A percentile compares a stretch with the other conserved stretches of the same genome.
These are phyloP conservation scores for Rhynchotus rufescens DNA, from an alignment of 2,797 vertebrate genomes.

Conservation along the genomic window DNA sequence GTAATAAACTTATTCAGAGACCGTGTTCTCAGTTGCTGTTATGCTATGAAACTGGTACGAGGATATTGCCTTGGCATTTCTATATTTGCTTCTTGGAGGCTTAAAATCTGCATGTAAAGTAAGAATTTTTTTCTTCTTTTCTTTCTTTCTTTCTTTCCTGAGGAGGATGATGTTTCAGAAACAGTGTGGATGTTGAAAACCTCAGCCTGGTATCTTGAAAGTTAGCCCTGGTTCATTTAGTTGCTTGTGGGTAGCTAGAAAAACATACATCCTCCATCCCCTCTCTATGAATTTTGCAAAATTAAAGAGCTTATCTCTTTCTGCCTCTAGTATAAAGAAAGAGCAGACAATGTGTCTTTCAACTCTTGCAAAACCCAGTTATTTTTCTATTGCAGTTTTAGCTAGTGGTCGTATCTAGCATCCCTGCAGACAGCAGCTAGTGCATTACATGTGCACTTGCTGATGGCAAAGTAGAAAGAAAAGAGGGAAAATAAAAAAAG, in stretches of 20 bases:
- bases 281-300: neutral
- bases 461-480: neutral
- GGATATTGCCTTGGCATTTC: neutral
- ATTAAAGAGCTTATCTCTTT: neutral
- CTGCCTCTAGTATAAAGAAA: neutral
- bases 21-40: fast-evolving
- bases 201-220: neutral
- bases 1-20: neutral
- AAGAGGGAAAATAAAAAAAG: neutral
- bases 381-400: neutral
- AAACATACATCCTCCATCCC: neutral
- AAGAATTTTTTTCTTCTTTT: neutral
- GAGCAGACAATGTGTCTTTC: neutral
- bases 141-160: neutral
- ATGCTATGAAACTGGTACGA: neutral
- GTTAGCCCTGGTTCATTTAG: neutral
- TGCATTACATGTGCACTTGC: neutral
- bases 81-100: neutral
- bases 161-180: neutral
- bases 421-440: neutral
- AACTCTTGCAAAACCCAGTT: neutral
- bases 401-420: neutral
- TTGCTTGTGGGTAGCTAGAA: neutral
- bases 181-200: neutral
- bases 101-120: neutral